Percentiles rank a stretch among this genome's conserved stretches.
Conservation (phyloP, 2,797 vertebrate species). For the Australoheros facetus region DNA sequence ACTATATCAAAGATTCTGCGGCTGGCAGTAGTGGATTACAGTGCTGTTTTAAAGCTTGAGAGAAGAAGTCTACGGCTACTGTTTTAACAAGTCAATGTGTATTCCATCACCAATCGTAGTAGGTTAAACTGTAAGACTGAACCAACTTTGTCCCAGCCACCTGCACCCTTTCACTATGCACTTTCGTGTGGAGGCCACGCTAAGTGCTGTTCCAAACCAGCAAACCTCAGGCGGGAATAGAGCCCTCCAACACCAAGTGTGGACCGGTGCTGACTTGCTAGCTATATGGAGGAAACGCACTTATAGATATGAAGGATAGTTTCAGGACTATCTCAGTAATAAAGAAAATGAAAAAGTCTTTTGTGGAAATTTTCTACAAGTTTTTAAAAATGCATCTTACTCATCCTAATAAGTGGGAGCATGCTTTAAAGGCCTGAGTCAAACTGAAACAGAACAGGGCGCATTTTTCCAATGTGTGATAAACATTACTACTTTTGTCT, state of each 20-base stretch:
- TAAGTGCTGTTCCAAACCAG: not conserved
- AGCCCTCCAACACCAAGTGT: not conserved
- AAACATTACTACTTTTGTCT: not conserved
- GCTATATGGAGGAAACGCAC: not conserved
- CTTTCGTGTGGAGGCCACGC: not conserved
- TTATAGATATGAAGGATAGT: not conserved
- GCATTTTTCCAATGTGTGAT: not conserved
- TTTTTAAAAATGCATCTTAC: constrained; percentile 4
- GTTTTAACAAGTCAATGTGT: not conserved
- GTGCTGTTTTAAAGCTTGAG: not conserved
- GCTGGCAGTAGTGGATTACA: not conserved
- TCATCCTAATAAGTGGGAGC: not conserved
- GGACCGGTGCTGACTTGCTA: not conserved
- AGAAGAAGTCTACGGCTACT: not conserved
- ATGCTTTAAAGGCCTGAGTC: not conserved
- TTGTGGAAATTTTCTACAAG: not conserved
- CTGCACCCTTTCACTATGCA: not conserved
- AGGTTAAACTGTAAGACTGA: not conserved
- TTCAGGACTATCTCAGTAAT: not conserved
- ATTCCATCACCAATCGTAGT: not conserved
- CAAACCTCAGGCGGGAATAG: not conserved
- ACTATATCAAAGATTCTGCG: not conserved
- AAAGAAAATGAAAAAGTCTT: not conserved
- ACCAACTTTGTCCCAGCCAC: not conserved
- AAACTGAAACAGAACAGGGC: not conserved